phyloP scores from a whole-genome alignment of 2,797 vertebrate species.

The Anisognathus igniventris region DNA sequence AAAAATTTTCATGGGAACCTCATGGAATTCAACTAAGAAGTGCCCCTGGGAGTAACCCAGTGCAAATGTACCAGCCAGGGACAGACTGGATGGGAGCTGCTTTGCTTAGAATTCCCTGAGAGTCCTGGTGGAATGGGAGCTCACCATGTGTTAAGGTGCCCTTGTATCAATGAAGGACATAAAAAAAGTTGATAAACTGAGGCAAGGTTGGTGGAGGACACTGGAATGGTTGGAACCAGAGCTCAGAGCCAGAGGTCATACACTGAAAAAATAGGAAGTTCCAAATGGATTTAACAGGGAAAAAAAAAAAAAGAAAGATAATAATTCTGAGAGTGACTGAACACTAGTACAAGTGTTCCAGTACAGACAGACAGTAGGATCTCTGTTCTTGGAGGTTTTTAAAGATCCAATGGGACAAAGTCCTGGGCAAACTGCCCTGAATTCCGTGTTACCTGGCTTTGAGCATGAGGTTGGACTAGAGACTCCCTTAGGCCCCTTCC shows the following conservation, averaged over 20 bases:
- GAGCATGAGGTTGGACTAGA: not conserved
- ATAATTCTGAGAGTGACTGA: not conserved
- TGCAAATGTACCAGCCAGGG: not conserved
- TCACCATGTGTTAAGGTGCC: not conserved
- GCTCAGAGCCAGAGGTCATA: not conserved
- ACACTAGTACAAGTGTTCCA: not conserved
- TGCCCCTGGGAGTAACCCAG: not conserved
- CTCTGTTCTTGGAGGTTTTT: not conserved
- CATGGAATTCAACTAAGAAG: not conserved
- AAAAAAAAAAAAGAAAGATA: too few relatives aligned
- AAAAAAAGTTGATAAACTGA: not conserved
- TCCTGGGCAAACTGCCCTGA: not conserved
- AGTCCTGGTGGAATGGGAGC: not conserved
- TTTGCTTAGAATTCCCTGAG: not conserved
- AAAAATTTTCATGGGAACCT: not conserved
- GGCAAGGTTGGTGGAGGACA: not conserved
- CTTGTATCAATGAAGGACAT: not conserved
- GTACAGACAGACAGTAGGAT: not conserved
- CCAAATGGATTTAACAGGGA: rapidly evolving
- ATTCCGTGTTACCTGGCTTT: not conserved
- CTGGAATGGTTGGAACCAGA: not conserved
- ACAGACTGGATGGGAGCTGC: not conserved
- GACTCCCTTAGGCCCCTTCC: not conserved
- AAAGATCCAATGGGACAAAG: not conserved
- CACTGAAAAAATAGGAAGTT: not conserved